These are phyloP conservation scores for Merluccius polli DNA, from an alignment of 2,797 vertebrate species.

Conservation along the genomic window DNA sequence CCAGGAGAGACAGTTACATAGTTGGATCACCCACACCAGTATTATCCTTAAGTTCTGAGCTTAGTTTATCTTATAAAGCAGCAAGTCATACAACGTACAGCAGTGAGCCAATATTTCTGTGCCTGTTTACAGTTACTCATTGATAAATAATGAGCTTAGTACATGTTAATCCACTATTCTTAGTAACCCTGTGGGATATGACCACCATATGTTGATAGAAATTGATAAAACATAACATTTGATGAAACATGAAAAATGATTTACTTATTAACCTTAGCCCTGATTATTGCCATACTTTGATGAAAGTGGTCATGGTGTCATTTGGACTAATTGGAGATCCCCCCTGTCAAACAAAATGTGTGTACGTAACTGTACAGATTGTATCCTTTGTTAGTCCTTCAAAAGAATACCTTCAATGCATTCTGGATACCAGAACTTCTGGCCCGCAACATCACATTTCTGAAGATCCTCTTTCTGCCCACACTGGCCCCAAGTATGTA, in stretches of 20 bases:
- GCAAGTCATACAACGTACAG: not conserved
- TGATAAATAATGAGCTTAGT: not conserved
- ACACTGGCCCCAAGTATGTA: not conserved
- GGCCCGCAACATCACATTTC: not conserved
- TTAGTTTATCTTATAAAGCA: not conserved
- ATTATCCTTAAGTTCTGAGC: not conserved
- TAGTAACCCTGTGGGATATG: no score
- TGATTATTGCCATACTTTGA: not conserved
- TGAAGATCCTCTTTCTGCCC: not conserved
- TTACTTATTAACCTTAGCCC: not conserved
- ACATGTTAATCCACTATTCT: not conserved
- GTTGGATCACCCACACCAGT: not conserved
- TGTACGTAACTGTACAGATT: not conserved
- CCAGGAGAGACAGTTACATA: not conserved
- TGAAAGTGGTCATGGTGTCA: not conserved
- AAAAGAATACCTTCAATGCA: not conserved
- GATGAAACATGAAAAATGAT: not conserved
- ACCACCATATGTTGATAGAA: not conserved
- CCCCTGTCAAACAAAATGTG: not conserved
- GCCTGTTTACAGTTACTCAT: not conserved
- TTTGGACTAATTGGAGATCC: not conserved
- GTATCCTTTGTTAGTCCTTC: not conserved
- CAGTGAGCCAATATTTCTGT: constrained; percentile 18
- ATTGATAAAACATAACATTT: not conserved
- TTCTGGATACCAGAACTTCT: not conserved